phyloP scores from a whole-genome alignment of 2,113 vertebrate species.

The Rhinogobius similis region DNA sequence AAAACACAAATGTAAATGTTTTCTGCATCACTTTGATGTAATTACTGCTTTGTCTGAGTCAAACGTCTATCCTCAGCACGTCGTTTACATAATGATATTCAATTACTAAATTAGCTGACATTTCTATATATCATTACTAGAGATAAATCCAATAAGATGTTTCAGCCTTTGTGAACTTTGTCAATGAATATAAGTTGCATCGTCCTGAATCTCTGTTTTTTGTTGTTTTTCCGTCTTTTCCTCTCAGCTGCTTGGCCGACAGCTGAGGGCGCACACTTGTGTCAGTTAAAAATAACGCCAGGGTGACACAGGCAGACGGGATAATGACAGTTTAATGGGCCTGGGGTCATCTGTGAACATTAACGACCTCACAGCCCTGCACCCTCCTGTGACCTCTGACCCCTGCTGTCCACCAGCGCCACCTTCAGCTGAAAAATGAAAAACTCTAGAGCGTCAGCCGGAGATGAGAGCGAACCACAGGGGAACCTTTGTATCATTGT shows the following conservation, averaged over 20 bases:
- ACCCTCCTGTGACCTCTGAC: conserved; percentile 35
- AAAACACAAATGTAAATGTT: no score
- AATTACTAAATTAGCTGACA: no score
- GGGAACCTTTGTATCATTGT: not conserved
- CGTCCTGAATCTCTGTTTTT: not conserved
- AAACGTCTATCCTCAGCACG: no score
- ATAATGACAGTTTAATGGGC: conserved; percentile 60
- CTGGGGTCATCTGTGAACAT: conserved; percentile 36
- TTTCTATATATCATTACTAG: no score
- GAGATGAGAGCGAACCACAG: not conserved
- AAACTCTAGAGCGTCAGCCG: not conserved
- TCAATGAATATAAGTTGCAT: no score
- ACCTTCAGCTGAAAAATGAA: conserved; percentile 22
- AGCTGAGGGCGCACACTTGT: conserved; percentile 55
- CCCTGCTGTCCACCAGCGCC: conserved; percentile 30
- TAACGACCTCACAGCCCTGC: conserved; percentile 23
- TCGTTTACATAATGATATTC: no score
- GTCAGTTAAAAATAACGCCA: conserved; percentile 61
- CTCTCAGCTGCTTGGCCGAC: conserved; percentile 40
- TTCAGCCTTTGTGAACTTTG: no score
- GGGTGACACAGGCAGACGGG: conserved; percentile 17
- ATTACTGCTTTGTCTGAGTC: no score
- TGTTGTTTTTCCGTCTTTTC: not conserved
- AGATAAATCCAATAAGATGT: no score
- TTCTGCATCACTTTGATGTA: no score